A percentile compares a stretch with the other conserved stretches of the same genome.
These are phyloP conservation scores for Platalea minor DNA, from an alignment of 2,797 vertebrate genomes.

Conservation along the genomic window DNA sequence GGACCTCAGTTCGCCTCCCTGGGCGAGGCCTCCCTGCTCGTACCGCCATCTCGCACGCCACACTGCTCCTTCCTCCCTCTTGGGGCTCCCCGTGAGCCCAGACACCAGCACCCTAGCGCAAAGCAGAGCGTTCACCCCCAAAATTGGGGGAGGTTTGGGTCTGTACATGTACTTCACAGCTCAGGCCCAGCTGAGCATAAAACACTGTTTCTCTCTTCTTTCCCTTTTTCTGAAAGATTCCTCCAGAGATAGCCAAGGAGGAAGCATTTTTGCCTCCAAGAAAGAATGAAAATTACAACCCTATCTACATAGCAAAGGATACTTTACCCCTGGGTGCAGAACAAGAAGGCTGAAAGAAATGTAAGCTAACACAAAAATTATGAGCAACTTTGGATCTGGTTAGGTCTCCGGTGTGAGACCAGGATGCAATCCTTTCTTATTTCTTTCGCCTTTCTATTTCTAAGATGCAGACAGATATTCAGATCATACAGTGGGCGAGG, in stretches of 20 bases:
- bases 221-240: constrained; percentile 9
- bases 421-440: background rate
- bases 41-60: background rate
- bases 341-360: constrained; percentile 19
- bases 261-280: constrained; percentile 51
- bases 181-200: background rate
- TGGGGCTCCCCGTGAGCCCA: background rate
- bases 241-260: constrained; percentile 43
- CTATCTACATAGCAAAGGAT: constrained; percentile 63
- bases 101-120: background rate
- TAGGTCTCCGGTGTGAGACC: background rate
- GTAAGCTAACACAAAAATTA: constrained; percentile 33
- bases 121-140: background rate
- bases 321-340: constrained; percentile 45
- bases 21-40: background rate
- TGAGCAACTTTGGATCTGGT: constrained; percentile 18
- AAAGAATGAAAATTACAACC: constrained; percentile 69
- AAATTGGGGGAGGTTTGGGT: background rate
- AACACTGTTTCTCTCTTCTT: background rate
- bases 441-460: constrained; percentile 20
- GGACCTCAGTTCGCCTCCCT: background rate
- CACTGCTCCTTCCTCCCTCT: background rate
- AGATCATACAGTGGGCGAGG: background rate
- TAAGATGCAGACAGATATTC: background rate
- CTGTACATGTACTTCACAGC: background rate